Conservation (phyloP, 1,140 invertebrate species). For the Matsumurasca onukii region DNA sequence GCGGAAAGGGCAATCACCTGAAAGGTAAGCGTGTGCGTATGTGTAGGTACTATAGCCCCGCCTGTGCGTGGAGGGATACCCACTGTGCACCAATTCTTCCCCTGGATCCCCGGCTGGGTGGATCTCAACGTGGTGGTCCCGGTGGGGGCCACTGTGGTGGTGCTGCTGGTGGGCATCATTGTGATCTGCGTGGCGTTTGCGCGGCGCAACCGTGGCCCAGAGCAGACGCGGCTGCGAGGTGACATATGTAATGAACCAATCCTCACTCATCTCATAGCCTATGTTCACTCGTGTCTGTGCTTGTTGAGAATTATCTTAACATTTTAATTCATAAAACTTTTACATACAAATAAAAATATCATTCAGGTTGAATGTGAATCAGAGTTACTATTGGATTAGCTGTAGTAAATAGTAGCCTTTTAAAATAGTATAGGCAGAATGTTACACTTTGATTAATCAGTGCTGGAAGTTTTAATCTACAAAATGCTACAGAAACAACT, state of each 20-base stretch:
- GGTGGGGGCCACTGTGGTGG: slow-evolving; percentile 78
- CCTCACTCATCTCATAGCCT: slow-evolving; percentile 18
- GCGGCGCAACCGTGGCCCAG: slow-evolving; percentile 66
- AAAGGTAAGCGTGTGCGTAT: slow-evolving; percentile 65
- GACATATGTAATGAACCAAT: slow-evolving; percentile 39
- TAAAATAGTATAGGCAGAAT: no score
- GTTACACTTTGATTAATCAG: no score
- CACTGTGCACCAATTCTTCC: slow-evolving; percentile 61
- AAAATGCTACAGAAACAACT: no score
- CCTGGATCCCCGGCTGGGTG: slow-evolving; percentile 82
- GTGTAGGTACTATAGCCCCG: slow-evolving; percentile 74
- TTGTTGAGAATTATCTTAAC: no score
- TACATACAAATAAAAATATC: no score
- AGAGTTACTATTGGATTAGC: no score
- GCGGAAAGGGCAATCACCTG: slow-evolving; percentile 73
- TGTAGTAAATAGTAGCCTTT: no score
- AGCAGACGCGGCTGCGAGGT: slow-evolving; percentile 79
- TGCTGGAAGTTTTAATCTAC: no score
- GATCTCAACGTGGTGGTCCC: slow-evolving; percentile 85
- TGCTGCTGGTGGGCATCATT: slow-evolving; percentile 84
- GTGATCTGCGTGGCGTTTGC: slow-evolving; percentile 85
- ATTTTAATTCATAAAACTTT: no score
- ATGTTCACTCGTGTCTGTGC: background rate
- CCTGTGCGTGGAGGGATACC: slow-evolving; percentile 61
- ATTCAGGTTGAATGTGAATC: no score